Conservation (phyloP, 2,113 vertebrate genomes). For the Lanius collurio region DNA sequence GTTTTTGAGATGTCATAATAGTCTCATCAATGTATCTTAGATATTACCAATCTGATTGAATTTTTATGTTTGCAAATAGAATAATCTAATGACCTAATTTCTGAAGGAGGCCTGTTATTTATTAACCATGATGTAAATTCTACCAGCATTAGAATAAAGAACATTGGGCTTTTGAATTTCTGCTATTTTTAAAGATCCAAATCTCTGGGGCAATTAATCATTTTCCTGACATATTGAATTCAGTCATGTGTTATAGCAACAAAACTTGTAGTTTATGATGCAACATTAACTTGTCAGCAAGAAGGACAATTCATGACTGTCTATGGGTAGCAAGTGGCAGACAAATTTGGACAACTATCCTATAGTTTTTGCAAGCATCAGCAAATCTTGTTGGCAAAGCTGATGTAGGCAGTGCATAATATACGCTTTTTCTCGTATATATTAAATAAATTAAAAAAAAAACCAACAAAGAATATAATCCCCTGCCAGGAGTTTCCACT, state of each 20-base stretch:
- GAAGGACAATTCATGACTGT: constrained; percentile 40
- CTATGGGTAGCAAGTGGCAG: constrained; percentile 28
- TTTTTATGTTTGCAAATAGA: constrained; percentile 24
- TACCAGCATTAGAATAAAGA: constrained; percentile 16
- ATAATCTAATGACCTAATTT: constrained; percentile 62
- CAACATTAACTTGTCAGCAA: constrained; percentile 51
- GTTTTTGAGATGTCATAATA: not conserved
- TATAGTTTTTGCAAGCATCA: constrained; percentile 31
- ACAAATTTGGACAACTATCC: constrained; percentile 43
- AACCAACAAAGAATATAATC: not conserved
- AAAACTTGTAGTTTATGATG: constrained; percentile 43
- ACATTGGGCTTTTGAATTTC: constrained; percentile 16
- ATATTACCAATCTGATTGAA: not conserved
- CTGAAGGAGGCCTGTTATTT: constrained; percentile 50
- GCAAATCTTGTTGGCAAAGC: constrained; percentile 40
- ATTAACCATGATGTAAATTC: constrained; percentile 48
- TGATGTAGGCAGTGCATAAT: not conserved
- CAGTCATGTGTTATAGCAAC: constrained; percentile 54
- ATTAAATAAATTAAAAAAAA: not conserved
- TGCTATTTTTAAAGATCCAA: constrained; percentile 41
- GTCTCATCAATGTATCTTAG: not conserved
- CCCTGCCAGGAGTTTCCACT: constrained; percentile 37
- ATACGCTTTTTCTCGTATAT: not conserved
- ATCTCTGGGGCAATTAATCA: constrained; percentile 53
- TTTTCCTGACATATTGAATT: constrained; percentile 36